Evolutionary conservation across 2,113 vertebrate species (phyloP).

Genomic region (Sinocyclocheilus anshuiensis): DNA sequence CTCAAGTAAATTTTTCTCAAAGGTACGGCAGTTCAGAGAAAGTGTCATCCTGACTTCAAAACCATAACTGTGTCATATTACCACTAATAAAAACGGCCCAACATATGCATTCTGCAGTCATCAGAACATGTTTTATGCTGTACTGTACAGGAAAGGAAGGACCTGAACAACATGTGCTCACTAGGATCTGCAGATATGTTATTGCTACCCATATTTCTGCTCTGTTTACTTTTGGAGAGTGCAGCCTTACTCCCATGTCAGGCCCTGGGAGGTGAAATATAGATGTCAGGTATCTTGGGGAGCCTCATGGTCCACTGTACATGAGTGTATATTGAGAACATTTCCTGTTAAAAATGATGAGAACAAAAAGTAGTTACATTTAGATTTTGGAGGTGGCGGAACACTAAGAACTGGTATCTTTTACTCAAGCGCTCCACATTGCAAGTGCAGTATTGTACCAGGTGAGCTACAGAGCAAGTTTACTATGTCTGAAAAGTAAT

Average conservation of each 20-base stretch:
- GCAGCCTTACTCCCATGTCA: conserved; percentile 19
- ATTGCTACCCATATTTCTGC: conserved; percentile 1
- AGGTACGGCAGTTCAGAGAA: not conserved
- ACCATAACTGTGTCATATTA: not conserved
- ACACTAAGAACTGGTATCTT: not conserved
- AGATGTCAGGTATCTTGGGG: not conserved
- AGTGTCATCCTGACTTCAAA: not conserved
- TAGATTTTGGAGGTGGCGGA: not conserved
- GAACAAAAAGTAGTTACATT: not conserved
- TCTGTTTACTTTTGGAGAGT: conserved; percentile 51
- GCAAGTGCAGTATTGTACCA: not conserved
- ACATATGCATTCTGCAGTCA: not conserved
- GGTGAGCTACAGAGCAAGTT: not conserved
- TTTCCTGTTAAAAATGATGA: not conserved
- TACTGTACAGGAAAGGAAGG: not conserved
- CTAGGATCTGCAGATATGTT: not conserved
- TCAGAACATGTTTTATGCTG: not conserved
- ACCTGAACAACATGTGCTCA: not conserved
- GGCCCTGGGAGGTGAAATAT: conserved; percentile 39
- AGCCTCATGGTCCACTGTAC: not conserved
- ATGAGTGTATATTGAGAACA: not conserved
- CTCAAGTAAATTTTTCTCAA: not conserved
- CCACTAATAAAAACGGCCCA: not conserved
- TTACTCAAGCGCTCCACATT: not conserved
- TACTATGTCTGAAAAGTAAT: not conserved